phyloP scores from a whole-genome alignment of 2,888 invertebrate species.

The Thymelicus sylvestris region DNA sequence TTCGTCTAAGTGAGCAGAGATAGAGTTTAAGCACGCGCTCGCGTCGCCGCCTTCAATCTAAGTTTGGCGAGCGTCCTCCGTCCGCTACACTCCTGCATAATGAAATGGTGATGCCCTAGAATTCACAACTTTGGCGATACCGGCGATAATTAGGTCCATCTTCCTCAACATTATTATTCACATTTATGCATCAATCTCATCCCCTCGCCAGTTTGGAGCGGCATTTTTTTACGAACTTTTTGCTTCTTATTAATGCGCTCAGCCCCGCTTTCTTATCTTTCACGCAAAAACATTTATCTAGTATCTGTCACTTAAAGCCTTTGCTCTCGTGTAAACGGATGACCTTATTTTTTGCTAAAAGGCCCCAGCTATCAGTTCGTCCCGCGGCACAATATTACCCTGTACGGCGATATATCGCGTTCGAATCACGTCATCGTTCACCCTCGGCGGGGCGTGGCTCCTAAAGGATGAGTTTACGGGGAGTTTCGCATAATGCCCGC shows the following conservation, averaged over 20 bases:
- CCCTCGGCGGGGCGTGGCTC: slow-evolving; percentile 64
- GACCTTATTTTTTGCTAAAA: slow-evolving; percentile 82
- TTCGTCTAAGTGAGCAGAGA: slow-evolving; percentile 70
- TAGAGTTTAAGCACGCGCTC: slow-evolving; percentile 79
- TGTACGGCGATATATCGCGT: slow-evolving; percentile 76
- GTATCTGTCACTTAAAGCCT: slow-evolving; percentile 82
- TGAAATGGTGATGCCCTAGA: slow-evolving; percentile 71
- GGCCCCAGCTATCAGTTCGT: slow-evolving; percentile 76
- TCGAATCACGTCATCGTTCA: slow-evolving; percentile 78
- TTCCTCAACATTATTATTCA: slow-evolving; percentile 49
- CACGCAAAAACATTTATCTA: slow-evolving; percentile 81
- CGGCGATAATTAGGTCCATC: slow-evolving; percentile 70
- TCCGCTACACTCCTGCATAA: slow-evolving; percentile 78
- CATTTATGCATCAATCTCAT: slow-evolving; percentile 30
- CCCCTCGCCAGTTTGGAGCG: slow-evolving; percentile 2
- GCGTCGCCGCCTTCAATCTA: slow-evolving; percentile 81
- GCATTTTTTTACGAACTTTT: slow-evolving; percentile 29
- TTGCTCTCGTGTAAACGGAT: slow-evolving; percentile 79
- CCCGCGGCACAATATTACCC: slow-evolving; percentile 79
- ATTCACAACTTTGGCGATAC: slow-evolving; percentile 65
- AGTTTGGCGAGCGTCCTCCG: slow-evolving; percentile 75
- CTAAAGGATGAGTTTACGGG: slow-evolving; percentile 63
- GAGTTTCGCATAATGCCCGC: slow-evolving; percentile 58
- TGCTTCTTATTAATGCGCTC: slow-evolving; percentile 55
- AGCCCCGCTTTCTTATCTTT: slow-evolving; percentile 69